Conservation (phyloP, 2,113 vertebrate genomes). For the Trogon surrucura region DNA sequence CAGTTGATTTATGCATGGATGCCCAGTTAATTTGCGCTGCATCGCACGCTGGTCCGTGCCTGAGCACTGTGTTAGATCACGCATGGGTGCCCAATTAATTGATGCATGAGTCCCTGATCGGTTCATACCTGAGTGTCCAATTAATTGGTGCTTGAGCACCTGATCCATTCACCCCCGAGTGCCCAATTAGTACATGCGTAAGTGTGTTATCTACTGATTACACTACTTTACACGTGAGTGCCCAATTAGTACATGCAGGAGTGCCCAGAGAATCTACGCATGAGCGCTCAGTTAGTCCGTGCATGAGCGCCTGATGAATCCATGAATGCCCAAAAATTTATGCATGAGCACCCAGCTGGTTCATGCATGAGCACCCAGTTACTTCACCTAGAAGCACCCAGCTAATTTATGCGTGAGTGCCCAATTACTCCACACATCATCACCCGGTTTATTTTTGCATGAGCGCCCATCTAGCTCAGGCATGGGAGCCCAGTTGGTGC, state of each 20-base stretch:
- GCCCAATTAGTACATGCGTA: not conserved
- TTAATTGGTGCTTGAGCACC: conserved; percentile 13
- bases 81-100: not conserved
- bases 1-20: not conserved
- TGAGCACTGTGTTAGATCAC: not conserved
- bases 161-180: not conserved
- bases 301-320: not conserved
- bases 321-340: not conserved
- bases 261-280: not conserved
- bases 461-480: not conserved
- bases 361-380: not conserved
- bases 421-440: not conserved
- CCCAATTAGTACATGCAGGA: not conserved
- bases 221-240: conserved; percentile 4
- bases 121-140: not conserved
- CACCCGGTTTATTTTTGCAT: not conserved
- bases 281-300: not conserved
- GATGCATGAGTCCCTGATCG: not conserved
- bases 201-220: conserved; percentile 23
- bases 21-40: not conserved
- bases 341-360: not conserved
- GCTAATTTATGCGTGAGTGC: not conserved
- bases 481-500: not conserved
- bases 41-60: accelerated
- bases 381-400: not conserved